Evolutionary conservation across 2,113 vertebrate genomes (phyloP).

Genomic region (Otus sunia): DNA sequence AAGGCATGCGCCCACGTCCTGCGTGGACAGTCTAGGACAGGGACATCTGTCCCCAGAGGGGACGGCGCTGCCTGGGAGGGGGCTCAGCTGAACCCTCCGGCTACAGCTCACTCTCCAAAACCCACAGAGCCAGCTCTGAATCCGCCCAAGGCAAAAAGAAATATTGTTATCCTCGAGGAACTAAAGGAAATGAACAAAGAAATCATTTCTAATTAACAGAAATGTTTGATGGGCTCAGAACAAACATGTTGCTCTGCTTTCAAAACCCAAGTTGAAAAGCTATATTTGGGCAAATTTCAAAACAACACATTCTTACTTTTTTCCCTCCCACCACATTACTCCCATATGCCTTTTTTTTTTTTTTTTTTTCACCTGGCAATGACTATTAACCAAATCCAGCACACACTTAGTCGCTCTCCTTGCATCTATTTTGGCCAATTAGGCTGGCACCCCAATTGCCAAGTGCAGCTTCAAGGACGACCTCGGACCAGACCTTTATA

Average conservation of each 20-base stretch:
- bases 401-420: background rate
- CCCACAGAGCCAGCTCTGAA: background rate
- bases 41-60: background rate
- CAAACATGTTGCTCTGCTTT: constrained; percentile 41
- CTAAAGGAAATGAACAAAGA: constrained; percentile 22
- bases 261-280: constrained; percentile 11
- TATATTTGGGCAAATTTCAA: constrained; percentile 45
- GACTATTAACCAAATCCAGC: background rate
- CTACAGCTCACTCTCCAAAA: background rate
- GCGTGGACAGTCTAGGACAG: background rate
- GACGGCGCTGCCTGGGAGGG: background rate
- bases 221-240: constrained; percentile 44
- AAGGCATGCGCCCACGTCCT: background rate
- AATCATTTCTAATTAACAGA: constrained; percentile 44
- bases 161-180: background rate
- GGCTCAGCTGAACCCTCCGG: background rate
- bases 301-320: background rate
- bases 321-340: background rate
- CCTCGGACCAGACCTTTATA: background rate
- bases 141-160: background rate
- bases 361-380: background rate
- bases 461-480: background rate
- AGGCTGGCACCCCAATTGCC: background rate
- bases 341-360: background rate
- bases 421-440: background rate